Base-by-base conservation (phyloP, 2,888 invertebrate genomes). In the Rhopalosiphum nymphaeae region DNA sequence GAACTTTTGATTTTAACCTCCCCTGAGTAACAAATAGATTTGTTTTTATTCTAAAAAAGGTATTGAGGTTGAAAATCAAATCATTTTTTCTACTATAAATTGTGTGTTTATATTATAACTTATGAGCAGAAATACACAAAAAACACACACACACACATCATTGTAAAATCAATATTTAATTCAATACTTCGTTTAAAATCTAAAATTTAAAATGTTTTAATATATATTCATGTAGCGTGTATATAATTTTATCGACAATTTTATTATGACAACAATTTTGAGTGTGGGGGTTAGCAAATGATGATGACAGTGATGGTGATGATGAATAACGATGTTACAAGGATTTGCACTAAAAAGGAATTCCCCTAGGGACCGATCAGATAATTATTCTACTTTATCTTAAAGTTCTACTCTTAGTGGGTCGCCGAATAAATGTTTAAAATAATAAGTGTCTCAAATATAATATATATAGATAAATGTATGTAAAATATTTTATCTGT, bases 351-450 rank as follows among this genome's bases (percentile, higher is more conserved):
- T 92, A 92, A 92, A 92, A 92, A 92, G 42, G 87, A 67, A 92
- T 87, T 61, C 67, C 92, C 36, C 61, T 87, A 67, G 67, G 87
- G 87, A 88, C 67, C 92, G 92, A 92, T 92, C 87, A 67, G 87
- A 92, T 92, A 92, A 92, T 92, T 92, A 92, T 92, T 88, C 87
- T 92, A 92, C 87, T 92, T 87, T 87, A 92, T 92, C 92, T 88
- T 92, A 67, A 42, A 67, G 49, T 87, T 87, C 29, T 92, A 88
- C 87, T 61, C 87, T 92, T 7, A 4, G 87, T 5, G 49, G 25
- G 11, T 49, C 26, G 21, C 49, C 0, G 67, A 36, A 92, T 92
- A 61, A 26, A 49, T 92, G 57, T 36, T 87, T 87, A 26, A 56
- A 88, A 91, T 49, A 67, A 87, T 61, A 87, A 92, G 49, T 42